phyloP scores from a whole-genome alignment of 1,140 invertebrate species.

The Drosophila murphyi region DNA sequence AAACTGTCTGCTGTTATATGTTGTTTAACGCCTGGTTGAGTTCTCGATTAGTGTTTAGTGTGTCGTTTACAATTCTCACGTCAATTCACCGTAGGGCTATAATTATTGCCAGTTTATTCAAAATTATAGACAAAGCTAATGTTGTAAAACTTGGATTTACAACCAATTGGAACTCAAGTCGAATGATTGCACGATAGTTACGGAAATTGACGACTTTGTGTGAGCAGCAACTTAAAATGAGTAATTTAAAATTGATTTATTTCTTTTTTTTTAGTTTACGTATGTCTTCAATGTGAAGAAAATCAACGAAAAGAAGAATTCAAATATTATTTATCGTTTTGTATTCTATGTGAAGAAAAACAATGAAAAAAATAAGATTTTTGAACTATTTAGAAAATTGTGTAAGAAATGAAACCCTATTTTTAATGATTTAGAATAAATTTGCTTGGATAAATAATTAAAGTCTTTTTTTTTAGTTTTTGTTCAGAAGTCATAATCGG shows the following conservation, averaged over 20 bases:
- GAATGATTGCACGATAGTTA: not conserved
- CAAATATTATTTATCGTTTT: too few species aligned
- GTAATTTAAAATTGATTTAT: not conserved
- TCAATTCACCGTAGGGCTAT: slow-evolving; percentile 36
- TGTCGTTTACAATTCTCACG: slow-evolving; percentile 60
- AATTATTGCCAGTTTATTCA: slow-evolving; percentile 39
- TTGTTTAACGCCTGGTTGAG: slow-evolving; percentile 64
- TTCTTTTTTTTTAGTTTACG: too few species aligned
- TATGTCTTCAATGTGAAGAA: too few species aligned
- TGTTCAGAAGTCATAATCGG: too few species aligned
- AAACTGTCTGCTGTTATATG: slow-evolving; percentile 58
- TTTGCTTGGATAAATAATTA: too few species aligned
- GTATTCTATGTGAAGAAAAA: too few species aligned
- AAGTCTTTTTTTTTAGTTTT: too few species aligned
- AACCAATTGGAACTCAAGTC: slow-evolving; percentile 6
- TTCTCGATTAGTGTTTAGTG: slow-evolving; percentile 32
- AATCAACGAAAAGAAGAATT: too few species aligned
- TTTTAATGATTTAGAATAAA: too few species aligned
- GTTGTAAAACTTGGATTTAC: slow-evolving; percentile 1
- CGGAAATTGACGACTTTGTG: not conserved
- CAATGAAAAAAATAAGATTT: too few species aligned
- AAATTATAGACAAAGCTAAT: slow-evolving; percentile 13
- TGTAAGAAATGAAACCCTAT: too few species aligned
- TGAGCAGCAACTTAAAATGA: slow-evolving; percentile 1
- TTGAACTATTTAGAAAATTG: too few species aligned